phyloP scores from a whole-genome alignment of 1,140 invertebrate species.

The Aphaenogaster rudis region DNA sequence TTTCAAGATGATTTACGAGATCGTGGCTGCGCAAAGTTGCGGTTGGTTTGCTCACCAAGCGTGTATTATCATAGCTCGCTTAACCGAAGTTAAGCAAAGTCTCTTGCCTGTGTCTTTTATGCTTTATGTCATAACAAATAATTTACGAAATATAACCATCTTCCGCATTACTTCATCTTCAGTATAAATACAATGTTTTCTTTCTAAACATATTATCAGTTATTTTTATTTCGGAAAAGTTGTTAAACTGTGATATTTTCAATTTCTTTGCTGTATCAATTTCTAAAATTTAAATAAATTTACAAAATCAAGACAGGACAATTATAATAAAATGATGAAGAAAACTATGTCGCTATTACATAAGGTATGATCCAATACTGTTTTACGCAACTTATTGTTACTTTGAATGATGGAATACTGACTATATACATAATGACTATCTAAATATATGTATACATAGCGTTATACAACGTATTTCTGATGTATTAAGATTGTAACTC shows the following conservation, averaged over 20 bases:
- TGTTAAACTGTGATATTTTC: neutral
- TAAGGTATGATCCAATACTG: slow-evolving; percentile 21
- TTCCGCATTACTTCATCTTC: neutral
- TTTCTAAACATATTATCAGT: neutral
- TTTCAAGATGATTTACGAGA: slow-evolving; percentile 68
- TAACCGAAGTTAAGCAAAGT: slow-evolving; percentile 42
- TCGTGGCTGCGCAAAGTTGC: slow-evolving; percentile 59
- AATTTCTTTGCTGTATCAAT: neutral
- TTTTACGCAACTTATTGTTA: slow-evolving; percentile 72
- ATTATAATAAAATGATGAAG: slow-evolving; percentile 3
- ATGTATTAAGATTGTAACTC: slow-evolving; percentile 50
- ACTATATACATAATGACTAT: slow-evolving; percentile 32
- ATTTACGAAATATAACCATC: neutral
- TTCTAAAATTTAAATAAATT: neutral
- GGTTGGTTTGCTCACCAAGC: slow-evolving; percentile 44
- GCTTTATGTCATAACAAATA: slow-evolving; percentile 16
- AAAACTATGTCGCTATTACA: slow-evolving; percentile 34
- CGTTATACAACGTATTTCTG: slow-evolving; percentile 60
- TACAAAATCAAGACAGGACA: neutral
- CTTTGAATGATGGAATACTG: slow-evolving; percentile 36
- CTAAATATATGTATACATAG: slow-evolving; percentile 43
- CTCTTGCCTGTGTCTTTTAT: neutral
- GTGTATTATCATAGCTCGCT: slow-evolving; percentile 43
- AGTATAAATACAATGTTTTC: neutral
- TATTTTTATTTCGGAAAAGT: neutral